Base-by-base conservation (phyloP, 2,113 vertebrate species). In the Syngnathus floridae region DNA sequence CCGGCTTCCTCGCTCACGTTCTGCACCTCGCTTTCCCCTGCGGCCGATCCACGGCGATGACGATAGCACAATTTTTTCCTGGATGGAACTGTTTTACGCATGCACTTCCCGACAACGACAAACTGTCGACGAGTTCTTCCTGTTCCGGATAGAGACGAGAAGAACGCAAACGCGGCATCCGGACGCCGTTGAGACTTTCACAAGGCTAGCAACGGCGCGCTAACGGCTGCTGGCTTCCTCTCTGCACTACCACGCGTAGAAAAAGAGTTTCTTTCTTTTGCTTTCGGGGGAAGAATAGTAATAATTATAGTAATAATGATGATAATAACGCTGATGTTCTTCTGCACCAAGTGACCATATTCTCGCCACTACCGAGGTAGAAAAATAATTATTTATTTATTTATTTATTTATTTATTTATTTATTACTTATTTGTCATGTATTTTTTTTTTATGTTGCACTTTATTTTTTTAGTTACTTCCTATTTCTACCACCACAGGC, bases 1-100 rank as follows among this genome's bases (percentile, higher is more conserved):
- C 80, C 72, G 66, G 79, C 79, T 43, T 64, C 70, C 73, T 66
- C 35, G 70, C 72, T 62, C 72, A 71, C 77, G 22, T 71, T 31
- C 45, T 62, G 51, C 63, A 70, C 71, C 76, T 75, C 12, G 36
- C 80, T 66, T 70, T 72, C 41, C 75, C 58, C 70, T 49, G 76
- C 82, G 82, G 69, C 70, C 79, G 78, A 75, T 72, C 66, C 76
- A 58, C 73, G 84, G 85, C 61, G 74, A 78, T 73, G 79, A 88
- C 82, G 84, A 91, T 91, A 90, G 88, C 91, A 90, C 90, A 90
- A 89, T 86, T 88, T 82, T 77, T 86, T 88, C 85, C 82, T 87
- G 88, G 90, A 90, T 90, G 84, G 85, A 90, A 84, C 79, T 78
- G 79, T 87, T 81, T 83, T 84, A 84, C 86, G 89, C 87, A 89